Base-by-base conservation (phyloP, 2,113 vertebrate species). In the Alaudala cheleensis region DNA sequence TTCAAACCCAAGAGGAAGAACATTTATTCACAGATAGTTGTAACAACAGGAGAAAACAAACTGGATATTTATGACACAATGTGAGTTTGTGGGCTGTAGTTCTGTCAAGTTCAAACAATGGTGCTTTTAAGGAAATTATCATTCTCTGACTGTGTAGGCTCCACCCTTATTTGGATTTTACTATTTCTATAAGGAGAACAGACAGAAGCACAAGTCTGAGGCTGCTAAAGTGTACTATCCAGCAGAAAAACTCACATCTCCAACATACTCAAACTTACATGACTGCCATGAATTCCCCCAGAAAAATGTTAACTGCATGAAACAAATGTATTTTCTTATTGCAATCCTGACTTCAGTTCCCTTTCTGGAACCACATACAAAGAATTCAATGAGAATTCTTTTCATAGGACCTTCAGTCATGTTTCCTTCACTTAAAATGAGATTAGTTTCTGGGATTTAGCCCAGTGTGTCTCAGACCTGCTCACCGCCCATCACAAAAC, bases 41-140 rank as follows among this genome's bases (percentile, higher is more conserved):
- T 77, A 88, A 92, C 54, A 81, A 76, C 81, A 81, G 45, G 25
- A 84, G 82, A 88, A 95, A 92, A 81, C 54, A 66, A 92, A 39
- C 81, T 24, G 62, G 72, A 19, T 78, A 87, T 77, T 86, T 74
- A 67, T 28, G 25, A 81, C 54, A 91, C 44, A 37, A 34, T 12
- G 19, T 49, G 70, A 49, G 60, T 65, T 31, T 66, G 71, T 39
- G 76, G 49, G 44, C 37, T 94, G 44, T 8, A 51, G 62, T 31
- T 47, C 49, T 79, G 53, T 51, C 57, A 42, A 6, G 19, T 64
- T 92, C 66, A 86, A 69, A 58, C 50, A 73, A 12, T 10, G 31
- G 40, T 78, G 72, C n/a, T 89, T 91, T 82, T 50, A 86, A 73
- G 54, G 88, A 83, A 87, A 87, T 73, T 37, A 77, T 11, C 26